Percentiles rank a stretch among this genome's conserved stretches.
phyloP scores from a whole-genome alignment of 1,140 invertebrate species.

The Dicyema japonicum region DNA sequence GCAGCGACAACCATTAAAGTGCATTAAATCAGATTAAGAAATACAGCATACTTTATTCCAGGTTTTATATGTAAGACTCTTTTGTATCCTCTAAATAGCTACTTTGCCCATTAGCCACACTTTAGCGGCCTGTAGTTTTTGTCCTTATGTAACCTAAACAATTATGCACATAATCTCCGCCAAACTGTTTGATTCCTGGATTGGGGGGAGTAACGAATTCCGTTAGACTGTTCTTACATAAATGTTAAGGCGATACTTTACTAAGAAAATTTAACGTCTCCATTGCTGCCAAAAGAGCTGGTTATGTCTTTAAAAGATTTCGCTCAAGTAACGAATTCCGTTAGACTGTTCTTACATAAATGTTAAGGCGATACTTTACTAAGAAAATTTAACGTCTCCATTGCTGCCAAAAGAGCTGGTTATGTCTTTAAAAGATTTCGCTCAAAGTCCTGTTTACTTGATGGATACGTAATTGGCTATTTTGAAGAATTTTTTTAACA shows the following conservation, averaged over 20 bases:
- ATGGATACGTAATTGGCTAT: slow-evolving; percentile 71
- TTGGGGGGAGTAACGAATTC: slow-evolving; percentile 52
- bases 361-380: slow-evolving; percentile 33
- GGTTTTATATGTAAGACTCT: no score
- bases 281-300: slow-evolving; percentile 54
- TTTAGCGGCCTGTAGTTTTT: slow-evolving; percentile 68
- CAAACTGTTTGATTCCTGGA: slow-evolving; percentile 57
- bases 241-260: slow-evolving; percentile 26
- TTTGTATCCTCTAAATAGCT: background rate
- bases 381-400: slow-evolving; percentile 64
- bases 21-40: no score
- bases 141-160: slow-evolving; percentile 61
- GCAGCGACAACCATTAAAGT: no score
- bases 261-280: slow-evolving; percentile 74
- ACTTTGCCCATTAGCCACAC: slow-evolving; percentile 49
- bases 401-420: slow-evolving; percentile 55
- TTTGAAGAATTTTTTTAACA: slow-evolving; percentile 57
- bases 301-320: slow-evolving; percentile 71
- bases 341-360: slow-evolving; percentile 36
- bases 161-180: slow-evolving; percentile 70
- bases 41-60: no score
- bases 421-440: slow-evolving; percentile 70
- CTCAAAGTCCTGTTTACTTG: slow-evolving; percentile 63
- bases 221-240: slow-evolving; percentile 40
- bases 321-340: slow-evolving; percentile 75